Evolutionary conservation across 1,140 invertebrate species (phyloP), one percentile per base, ranked within the genome.

Genomic region (Schmidtea mediterranea): DNA sequence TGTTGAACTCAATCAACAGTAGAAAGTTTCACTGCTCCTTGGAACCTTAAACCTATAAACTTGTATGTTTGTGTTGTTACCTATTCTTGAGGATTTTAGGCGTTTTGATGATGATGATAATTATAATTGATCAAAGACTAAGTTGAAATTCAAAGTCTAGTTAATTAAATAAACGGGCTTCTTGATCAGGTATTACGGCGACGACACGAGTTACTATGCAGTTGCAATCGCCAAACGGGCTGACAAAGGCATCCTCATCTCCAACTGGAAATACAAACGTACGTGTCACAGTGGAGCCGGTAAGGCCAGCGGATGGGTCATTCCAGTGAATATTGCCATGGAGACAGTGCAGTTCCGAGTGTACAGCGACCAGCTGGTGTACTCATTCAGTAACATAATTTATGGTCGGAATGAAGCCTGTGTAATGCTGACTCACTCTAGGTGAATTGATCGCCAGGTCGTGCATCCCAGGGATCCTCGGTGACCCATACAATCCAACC

Each of bases 211-310:
- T 3, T 64, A 62, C 51, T 63, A 58, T 52, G 59, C 61, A 51
- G 66, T 67, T 0, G 66, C 63, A 19, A 60, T 60, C 0, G 61
- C 61, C 1, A 56, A 58, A 45, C 65, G 63, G 36, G 41, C 55
- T 37, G 23, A 48, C 23, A 18, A 18, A 24, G 18, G 23, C 3
- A 48, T 48, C 2, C 46, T 48, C 6, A 40, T 48, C 8, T 38
- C 36, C 12, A 38, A 38, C 36, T 48, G 46, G 46, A 40, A 40
- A 37, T 48, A 62, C 62, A 57, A 59, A 43, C 49, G 59, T 55
- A 82, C 82, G 0, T 95, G 87, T 58, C 82, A 90, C 62, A 75
- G 81, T 1, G 83, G 83, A 22, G 79, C 92, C 18, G 79, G 79
- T 49, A 80, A 75, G 49, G 86, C 80, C 0, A 84, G 84, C 10